These are phyloP conservation scores for Cydia fagiglandana DNA, from an alignment of 1,140 invertebrate species.

Conservation along the genomic window DNA sequence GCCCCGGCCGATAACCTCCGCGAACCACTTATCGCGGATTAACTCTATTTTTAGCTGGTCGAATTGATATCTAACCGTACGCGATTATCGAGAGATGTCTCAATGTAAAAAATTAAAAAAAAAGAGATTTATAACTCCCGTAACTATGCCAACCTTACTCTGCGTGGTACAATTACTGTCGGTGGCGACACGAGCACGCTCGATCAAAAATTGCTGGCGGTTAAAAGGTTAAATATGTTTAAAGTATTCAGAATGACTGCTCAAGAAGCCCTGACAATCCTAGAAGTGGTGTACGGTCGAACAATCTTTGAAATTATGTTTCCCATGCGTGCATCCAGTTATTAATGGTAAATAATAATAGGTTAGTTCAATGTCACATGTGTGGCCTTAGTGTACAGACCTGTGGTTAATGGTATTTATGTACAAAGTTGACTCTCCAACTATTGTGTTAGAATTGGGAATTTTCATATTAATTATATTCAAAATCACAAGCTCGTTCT, in stretches of 20 bases:
- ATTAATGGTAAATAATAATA: constrained; percentile 14
- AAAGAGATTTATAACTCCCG: no score
- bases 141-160: no score
- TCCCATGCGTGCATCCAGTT: constrained; percentile 19
- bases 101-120: not conserved
- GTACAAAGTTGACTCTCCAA: no score
- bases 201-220: no score
- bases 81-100: not conserved
- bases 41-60: not conserved
- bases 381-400: constrained; percentile 24
- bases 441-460: no score
- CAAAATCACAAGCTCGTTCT: no score
- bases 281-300: constrained; percentile 1
- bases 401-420: not conserved
- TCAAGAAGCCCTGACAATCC: not conserved
- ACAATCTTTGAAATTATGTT: constrained; percentile 27
- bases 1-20: not conserved
- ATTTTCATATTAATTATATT: no score
- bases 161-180: no score
- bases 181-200: no score
- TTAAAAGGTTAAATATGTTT: no score
- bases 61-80: not conserved
- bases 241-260: not conserved
- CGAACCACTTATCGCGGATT: not conserved
- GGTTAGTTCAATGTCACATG: constrained; percentile 11